These are phyloP conservation scores for Clytia hemisphaerica DNA, from an alignment of 30 jellyfish, hydroid and myxozoan genomes.

Conservation along the genomic window DNA sequence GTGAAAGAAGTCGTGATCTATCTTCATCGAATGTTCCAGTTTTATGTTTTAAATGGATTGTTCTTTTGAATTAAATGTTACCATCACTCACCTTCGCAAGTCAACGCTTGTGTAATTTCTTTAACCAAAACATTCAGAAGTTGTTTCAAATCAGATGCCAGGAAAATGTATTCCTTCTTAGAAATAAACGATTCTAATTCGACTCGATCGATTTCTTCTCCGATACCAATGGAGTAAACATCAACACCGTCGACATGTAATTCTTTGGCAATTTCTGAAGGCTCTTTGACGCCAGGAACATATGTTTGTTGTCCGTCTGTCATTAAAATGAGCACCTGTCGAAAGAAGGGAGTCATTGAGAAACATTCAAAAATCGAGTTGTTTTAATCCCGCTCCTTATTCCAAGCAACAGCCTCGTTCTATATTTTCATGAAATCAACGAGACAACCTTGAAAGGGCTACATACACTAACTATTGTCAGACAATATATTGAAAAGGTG, in stretches of 20 bases:
- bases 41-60: too few species aligned
- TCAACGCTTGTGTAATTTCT: slow-evolving; percentile 60
- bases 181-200: slow-evolving; percentile 62
- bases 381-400: too few species aligned
- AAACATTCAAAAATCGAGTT: not conserved
- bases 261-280: slow-evolving; percentile 37
- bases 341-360: slow-evolving; percentile 1
- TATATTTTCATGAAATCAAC: not conserved
- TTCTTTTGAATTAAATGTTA: not conserved
- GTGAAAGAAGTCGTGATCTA: too few species aligned
- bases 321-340: slow-evolving; percentile 60
- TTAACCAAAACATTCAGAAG: slow-evolving; percentile 32
- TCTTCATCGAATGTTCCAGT: too few species aligned
- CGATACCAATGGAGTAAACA: slow-evolving; percentile 76
- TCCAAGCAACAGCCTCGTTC: not conserved
- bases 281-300: slow-evolving; percentile 56
- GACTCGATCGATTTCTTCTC: slow-evolving; percentile 61
- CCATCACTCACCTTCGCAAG: slow-evolving; percentile 60
- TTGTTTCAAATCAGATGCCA: slow-evolving; percentile 63
- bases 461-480: too few species aligned
- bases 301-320: slow-evolving; percentile 87
- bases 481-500: too few species aligned
- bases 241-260: slow-evolving; percentile 65
- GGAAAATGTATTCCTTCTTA: slow-evolving; percentile 58
- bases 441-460: not conserved